Evolutionary conservation across 2,888 invertebrate genomes (phyloP).

Genomic region (Liodrosophila aerea): DNA sequence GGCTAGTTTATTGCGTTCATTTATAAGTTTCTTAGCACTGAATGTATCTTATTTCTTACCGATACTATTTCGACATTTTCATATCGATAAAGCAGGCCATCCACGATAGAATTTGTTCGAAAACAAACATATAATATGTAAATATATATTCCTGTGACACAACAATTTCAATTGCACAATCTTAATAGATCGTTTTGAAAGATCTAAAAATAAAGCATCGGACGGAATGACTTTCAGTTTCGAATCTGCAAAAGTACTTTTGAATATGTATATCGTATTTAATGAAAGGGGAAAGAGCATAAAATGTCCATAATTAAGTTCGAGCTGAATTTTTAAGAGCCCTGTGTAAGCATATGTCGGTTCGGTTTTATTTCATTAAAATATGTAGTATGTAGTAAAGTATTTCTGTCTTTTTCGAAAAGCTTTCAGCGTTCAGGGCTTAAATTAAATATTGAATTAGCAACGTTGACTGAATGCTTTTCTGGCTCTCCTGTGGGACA

Average conservation of each 20-base stretch:
- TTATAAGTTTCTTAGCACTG: too few species aligned
- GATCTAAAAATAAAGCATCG: too few species aligned
- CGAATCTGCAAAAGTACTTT: slow-evolving; percentile 43
- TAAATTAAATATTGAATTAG: slow-evolving; percentile 42
- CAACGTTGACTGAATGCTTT: slow-evolving; percentile 28
- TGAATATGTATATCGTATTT: slow-evolving; percentile 37
- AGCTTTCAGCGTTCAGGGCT: slow-evolving; percentile 7
- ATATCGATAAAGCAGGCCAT: too few species aligned
- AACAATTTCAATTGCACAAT: too few species aligned
- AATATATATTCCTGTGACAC: too few species aligned
- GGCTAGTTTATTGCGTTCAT: too few species aligned
- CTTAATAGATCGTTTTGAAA: too few species aligned
- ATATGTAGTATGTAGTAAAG: not conserved
- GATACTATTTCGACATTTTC: too few species aligned
- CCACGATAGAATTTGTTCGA: too few species aligned
- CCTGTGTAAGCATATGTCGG: slow-evolving; percentile 13
- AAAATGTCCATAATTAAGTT: slow-evolving; percentile 35
- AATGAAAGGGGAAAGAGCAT: slow-evolving; percentile 10
- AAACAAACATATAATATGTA: too few species aligned
- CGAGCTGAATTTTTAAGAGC: slow-evolving; percentile 7
- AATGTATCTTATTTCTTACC: too few species aligned
- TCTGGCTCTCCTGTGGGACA: slow-evolving; percentile 22
- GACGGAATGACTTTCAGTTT: too few species aligned
- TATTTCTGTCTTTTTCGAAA: slow-evolving; percentile 1
- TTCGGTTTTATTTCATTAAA: not conserved